These are phyloP conservation scores for Enteromius radiatus DNA, from an alignment of 2,797 vertebrate genomes.

Conservation along the genomic window DNA sequence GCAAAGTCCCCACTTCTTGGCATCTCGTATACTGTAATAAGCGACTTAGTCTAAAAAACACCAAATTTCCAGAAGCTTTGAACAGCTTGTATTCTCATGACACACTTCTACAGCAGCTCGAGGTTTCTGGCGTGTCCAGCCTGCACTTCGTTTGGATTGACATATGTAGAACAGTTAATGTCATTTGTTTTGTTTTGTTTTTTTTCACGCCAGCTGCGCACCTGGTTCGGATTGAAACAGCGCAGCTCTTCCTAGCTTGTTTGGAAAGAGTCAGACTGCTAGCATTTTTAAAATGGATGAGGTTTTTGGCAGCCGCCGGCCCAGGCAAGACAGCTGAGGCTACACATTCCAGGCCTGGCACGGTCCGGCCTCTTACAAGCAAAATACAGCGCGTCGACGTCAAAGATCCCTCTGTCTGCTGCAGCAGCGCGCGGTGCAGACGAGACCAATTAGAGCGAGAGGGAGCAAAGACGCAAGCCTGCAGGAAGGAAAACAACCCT, in stretches of 20 bases:
- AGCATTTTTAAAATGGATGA: constrained; percentile 48
- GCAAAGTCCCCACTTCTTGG: not conserved
- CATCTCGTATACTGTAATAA: not conserved
- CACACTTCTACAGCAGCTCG: not conserved
- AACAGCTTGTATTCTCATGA: constrained; percentile 18
- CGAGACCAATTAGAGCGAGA: constrained; percentile 69
- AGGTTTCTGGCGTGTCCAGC: constrained; percentile 5
- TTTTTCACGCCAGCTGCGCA: constrained; percentile 17
- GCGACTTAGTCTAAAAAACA: not conserved
- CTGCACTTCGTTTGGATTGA: constrained; percentile 33
- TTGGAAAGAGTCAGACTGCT: constrained; percentile 64
- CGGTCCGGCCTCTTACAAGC: constrained; percentile 62
- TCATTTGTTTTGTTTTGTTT: not conserved
- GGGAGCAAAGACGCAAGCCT: constrained; percentile 55
- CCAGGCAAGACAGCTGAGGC: constrained; percentile 53
- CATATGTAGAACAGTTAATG: constrained; percentile 47
- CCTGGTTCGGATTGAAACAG: constrained; percentile 26
- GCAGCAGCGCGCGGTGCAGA: constrained; percentile 73
- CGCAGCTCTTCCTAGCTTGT: constrained; percentile 73
- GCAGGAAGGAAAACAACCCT: constrained; percentile 45
- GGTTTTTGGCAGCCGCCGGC: constrained; percentile 50
- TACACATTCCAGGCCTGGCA: constrained; percentile 69
- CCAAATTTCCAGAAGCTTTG: not conserved
- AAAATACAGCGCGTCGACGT: constrained; percentile 45
- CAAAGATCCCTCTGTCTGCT: constrained; percentile 60